Evolutionary conservation across 2,888 invertebrate species (phyloP).

Genomic region (Melipona bicolor): DNA sequence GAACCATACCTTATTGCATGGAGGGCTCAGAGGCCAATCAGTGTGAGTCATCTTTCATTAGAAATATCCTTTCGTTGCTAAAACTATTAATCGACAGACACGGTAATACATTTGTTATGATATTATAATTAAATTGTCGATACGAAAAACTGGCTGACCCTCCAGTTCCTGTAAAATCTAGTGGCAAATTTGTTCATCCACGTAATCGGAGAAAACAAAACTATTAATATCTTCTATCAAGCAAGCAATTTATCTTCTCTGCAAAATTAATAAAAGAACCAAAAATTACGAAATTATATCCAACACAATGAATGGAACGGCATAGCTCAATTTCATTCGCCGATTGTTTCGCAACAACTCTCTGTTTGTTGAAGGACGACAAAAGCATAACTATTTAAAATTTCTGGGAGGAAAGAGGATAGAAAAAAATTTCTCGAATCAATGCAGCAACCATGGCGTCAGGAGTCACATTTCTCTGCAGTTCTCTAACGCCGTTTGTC

Average conservation of each 20-base stretch:
- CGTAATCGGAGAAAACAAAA: background rate
- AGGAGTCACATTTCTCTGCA: background rate
- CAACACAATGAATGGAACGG: background rate
- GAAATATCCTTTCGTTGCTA: no score
- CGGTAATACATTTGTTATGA: no score
- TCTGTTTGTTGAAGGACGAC: background rate
- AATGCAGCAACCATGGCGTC: background rate
- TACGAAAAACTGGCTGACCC: no score
- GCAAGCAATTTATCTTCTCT: background rate
- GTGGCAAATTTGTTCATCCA: no score
- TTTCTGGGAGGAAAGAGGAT: background rate
- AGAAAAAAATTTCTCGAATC: background rate
- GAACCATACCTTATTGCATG: no score
- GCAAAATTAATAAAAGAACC: background rate
- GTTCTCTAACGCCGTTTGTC: background rate
- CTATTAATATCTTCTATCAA: background rate
- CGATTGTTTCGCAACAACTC: background rate
- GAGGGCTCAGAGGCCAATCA: no score
- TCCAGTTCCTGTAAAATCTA: no score
- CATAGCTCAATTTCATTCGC: background rate
- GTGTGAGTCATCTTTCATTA: no score
- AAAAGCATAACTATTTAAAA: background rate
- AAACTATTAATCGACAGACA: no score
- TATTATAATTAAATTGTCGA: no score
- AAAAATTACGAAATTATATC: background rate